Base-by-base conservation (phyloP, 92 coral and sea anemone genomes). In the Phymanthus crucifer region DNA sequence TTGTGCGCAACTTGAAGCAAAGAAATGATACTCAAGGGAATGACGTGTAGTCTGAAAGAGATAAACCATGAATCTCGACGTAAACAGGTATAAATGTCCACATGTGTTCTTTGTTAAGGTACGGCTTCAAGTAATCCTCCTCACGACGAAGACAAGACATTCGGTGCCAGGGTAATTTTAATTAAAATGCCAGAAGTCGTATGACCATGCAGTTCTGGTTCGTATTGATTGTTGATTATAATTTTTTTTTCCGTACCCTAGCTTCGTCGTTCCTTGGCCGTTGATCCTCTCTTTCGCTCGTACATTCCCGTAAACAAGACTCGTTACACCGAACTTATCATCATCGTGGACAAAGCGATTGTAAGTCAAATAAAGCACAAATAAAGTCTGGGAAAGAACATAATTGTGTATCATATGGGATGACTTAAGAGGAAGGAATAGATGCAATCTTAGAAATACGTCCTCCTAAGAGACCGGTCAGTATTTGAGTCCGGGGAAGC, bases 271-370 rank as follows among this genome's bases (percentile, higher is more conserved):
- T 78, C 82, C 29, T 23, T 31, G 1, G 87, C 65, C 26, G 43
- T 87, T 58, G 88, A 87, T 38, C 84, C 84, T 5, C 69, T 83
- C 40, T 87, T 83, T 23, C 79, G 91, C 12, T 75, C 88, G 23
- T 76, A 83, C 68, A 77, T 83, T 69, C 70, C 67, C 18, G 56
- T 87, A 3, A 80, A 64, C 32, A 83, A 80, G 80, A 86, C 93
- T 3, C 84, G 86, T 72, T 90, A 90, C 61, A 78, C 88, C 4
- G 93, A 86, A 66, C 76, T 90, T 13, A 80, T 86, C 73, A 54
- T 90, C 4, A 82, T 90, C 6, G 88, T 86, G 18, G 93, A 90
- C 61, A 90, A 83, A 36, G 75, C 34, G 26, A 66, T 90, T 73
- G 93, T 90, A 79, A 83, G 89, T 80, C 37, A 19, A 27, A 34